phyloP scores from a whole-genome alignment of 1,140 invertebrate genomes.

The Copidosoma floridanum region DNA sequence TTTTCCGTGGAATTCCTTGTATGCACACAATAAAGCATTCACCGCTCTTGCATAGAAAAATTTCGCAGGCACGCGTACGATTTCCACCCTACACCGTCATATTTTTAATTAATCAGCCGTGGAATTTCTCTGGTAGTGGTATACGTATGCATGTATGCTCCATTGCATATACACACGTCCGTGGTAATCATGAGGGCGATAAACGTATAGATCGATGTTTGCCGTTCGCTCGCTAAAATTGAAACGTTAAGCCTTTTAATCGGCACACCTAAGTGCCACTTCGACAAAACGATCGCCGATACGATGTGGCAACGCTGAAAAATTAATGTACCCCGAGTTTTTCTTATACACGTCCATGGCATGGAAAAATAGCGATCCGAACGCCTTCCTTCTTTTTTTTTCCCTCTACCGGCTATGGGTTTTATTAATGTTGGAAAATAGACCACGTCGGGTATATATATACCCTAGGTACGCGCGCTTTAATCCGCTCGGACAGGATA shows the following conservation, averaged over 20 bases:
- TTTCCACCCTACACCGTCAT: not conserved
- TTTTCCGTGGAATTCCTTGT: too few species aligned
- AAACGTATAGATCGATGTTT: not conserved
- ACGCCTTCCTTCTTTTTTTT: too few species aligned
- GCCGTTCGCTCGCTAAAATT: constrained; percentile 7
- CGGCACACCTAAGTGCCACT: constrained; percentile 8
- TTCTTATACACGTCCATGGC: too few species aligned
- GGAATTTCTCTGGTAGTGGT: not conserved
- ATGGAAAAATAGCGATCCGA: too few species aligned
- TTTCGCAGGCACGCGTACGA: not conserved
- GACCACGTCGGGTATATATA: too few species aligned
- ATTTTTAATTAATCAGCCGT: not conserved
- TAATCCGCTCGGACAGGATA: too few species aligned
- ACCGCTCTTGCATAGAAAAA: too few species aligned
- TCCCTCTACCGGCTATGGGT: too few species aligned
- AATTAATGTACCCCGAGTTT: too few species aligned
- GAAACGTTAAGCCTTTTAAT: constrained; percentile 10
- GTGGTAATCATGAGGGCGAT: not conserved
- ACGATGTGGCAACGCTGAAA: not conserved
- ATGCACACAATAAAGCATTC: too few species aligned
- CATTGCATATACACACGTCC: not conserved
- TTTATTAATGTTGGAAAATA: too few species aligned
- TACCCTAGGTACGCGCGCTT: too few species aligned
- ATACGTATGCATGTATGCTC: not conserved
- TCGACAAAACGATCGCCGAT: not conserved